A percentile compares a stretch with the other conserved stretches of the same genome.
phyloP scores from a whole-genome alignment of 92 coral and sea anemone species.

The Epizoanthus stellaris region DNA sequence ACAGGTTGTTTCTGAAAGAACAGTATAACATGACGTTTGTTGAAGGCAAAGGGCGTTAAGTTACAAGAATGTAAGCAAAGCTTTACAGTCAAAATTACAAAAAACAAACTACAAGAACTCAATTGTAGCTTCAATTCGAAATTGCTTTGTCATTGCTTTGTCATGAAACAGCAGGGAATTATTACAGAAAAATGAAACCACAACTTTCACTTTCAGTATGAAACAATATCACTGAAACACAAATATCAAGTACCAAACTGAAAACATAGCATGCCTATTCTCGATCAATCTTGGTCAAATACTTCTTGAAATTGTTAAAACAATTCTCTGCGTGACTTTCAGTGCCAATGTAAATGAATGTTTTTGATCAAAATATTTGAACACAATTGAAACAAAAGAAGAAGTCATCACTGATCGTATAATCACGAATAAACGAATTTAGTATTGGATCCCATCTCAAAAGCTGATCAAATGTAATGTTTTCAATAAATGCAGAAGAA shows the following conservation, averaged over 20 bases:
- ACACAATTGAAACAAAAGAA: slow-evolving; percentile 3
- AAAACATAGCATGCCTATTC: neutral
- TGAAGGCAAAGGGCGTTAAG: too few species aligned
- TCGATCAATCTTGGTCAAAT: neutral
- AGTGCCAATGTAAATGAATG: too few species aligned
- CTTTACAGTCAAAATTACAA: neutral
- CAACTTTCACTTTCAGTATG: neutral
- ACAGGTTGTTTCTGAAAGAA: too few species aligned
- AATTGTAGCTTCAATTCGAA: neutral
- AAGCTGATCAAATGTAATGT: neutral
- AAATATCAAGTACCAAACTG: neutral
- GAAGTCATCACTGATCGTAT: neutral
- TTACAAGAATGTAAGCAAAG: neutral
- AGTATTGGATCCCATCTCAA: neutral
- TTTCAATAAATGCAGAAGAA: neutral
- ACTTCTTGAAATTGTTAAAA: neutral
- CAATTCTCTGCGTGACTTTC: slow-evolving; percentile 24
- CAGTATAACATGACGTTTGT: too few species aligned
- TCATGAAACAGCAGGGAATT: neutral
- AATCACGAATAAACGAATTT: slow-evolving; percentile 17
- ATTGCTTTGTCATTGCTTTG: too few species aligned
- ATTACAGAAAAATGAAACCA: neutral
- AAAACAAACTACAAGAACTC: neutral
- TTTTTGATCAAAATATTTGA: neutral
- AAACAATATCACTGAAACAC: neutral